Evolutionary conservation across 1,140 invertebrate species (phyloP).

Genomic region (Sminthurides bifidus): DNA sequence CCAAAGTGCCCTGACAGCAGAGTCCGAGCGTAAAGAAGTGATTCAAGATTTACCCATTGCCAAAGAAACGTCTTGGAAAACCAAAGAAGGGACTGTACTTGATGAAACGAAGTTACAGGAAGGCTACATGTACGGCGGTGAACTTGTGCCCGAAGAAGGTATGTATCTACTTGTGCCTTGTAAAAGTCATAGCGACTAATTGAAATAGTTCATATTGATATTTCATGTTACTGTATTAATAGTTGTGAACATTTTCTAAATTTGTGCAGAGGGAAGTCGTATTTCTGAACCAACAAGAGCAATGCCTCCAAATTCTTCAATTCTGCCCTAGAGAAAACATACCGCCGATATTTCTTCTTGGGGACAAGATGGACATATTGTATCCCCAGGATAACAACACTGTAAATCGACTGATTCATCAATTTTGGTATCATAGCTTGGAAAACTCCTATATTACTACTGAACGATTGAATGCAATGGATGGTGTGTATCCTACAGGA

Average conservation of each 20-base stretch:
- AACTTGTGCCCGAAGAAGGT: slow-evolving; percentile 20
- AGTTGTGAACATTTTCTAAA: slow-evolving; percentile 1
- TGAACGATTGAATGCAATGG: no score
- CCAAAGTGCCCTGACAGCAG: not conserved
- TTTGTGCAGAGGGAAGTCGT: not conserved
- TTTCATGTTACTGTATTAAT: not conserved
- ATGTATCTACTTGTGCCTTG: no score
- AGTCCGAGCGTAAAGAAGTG: not conserved
- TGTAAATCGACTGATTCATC: slow-evolving; percentile 11
- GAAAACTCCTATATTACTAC: not conserved
- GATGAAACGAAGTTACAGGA: slow-evolving; percentile 9
- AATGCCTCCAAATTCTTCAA: slow-evolving; percentile 22
- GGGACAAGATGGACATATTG: slow-evolving; percentile 20
- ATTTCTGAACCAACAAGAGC: not conserved
- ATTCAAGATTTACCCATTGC: not conserved
- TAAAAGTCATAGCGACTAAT: no score
- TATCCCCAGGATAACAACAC: slow-evolving; percentile 12
- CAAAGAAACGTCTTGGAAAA: slow-evolving; percentile 8
- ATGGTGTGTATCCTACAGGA: no score
- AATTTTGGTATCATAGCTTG: not conserved
- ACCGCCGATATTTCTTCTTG: slow-evolving; percentile 7
- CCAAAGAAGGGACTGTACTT: slow-evolving; percentile 17
- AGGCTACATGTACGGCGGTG: slow-evolving; percentile 19
- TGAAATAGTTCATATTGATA: not conserved
- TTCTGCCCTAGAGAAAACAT: slow-evolving; percentile 25